phyloP scores from a whole-genome alignment of 2,113 vertebrate species.

The Smithornis capensis region DNA sequence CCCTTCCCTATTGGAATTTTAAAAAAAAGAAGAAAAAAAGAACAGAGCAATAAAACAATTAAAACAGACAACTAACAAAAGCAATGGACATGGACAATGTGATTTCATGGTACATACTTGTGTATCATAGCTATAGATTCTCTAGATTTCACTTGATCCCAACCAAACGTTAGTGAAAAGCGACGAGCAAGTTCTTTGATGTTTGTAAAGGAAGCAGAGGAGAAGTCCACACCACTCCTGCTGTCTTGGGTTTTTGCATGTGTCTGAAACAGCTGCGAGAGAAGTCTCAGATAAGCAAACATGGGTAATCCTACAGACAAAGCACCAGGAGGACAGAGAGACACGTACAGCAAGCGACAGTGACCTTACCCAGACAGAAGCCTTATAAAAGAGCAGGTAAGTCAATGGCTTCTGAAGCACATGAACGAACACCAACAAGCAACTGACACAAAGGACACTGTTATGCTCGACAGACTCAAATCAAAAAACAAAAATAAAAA shows the following conservation, averaged over 20 bases:
- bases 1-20: slow-evolving; percentile 77
- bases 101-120: slow-evolving; percentile 76
- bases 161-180: slow-evolving; percentile 87
- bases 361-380: background rate
- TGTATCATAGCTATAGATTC: slow-evolving; percentile 89
- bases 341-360: background rate
- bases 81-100: background rate
- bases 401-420: background rate
- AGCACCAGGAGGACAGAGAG: background rate
- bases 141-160: slow-evolving; percentile 86
- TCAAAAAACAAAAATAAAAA: background rate
- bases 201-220: slow-evolving; percentile 82
- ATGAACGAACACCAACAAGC: background rate
- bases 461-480: background rate
- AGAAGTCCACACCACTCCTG: slow-evolving; percentile 54
- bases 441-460: background rate
- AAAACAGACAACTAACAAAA: background rate
- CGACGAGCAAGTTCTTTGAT: slow-evolving; percentile 90
- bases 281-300: slow-evolving; percentile 4
- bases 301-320: background rate
- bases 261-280: slow-evolving; percentile 80
- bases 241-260: slow-evolving; percentile 76
- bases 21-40: background rate
- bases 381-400: background rate
- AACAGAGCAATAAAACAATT: background rate